Evolutionary conservation across 2,113 vertebrate species (phyloP), one percentile per base, ranked within the genome.

Genomic region (Tachuris rubrigastra): DNA sequence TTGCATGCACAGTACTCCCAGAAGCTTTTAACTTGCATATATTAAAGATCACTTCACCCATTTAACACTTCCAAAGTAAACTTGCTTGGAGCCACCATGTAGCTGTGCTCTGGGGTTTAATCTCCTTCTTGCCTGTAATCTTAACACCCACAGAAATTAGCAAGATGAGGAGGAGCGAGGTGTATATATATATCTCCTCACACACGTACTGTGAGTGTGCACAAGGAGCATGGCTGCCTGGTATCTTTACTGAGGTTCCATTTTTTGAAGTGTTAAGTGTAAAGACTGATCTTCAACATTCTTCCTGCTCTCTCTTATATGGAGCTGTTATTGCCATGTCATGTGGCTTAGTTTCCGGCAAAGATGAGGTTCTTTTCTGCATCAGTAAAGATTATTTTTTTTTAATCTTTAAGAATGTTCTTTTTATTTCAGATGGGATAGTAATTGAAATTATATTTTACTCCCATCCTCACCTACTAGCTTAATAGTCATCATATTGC

Each of bases 21-120:
- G 96, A 91, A 96, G 93, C 92, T 96, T 95, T 97, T 95, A 76
- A 97, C 96, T 96, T 96, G 82, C 89, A 96, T 95, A 87, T 78
- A 92, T 72, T 90, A 88, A 94, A 83, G 79, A 90, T 94, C 89
- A 80, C 96, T 97, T 96, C 89, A 77, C 66, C 91, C 52, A 74
- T 93, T 95, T 96, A 96, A 68, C 85, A 80, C 71, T 95, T 93
- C 68, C 80, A 95, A 81, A 97, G 80, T 85, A 94, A 96, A 87
- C 83, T 56, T 78, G 55, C 89, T 91, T 73, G 92, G 53, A 94
- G 49, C 49, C 65, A 87, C 66, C 15, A 21, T 69, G 53, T 56
- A 47, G 69, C 24, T 95, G 35, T 81, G 77, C 79, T 85, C 59
- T 93, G 58, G 41, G 44, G 17, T 77, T 93, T 91, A 31, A 93